Evolutionary conservation across 2,888 invertebrate genomes (phyloP), one percentile per base, ranked within the genome.

Genomic region (Candidula unifasciata): DNA sequence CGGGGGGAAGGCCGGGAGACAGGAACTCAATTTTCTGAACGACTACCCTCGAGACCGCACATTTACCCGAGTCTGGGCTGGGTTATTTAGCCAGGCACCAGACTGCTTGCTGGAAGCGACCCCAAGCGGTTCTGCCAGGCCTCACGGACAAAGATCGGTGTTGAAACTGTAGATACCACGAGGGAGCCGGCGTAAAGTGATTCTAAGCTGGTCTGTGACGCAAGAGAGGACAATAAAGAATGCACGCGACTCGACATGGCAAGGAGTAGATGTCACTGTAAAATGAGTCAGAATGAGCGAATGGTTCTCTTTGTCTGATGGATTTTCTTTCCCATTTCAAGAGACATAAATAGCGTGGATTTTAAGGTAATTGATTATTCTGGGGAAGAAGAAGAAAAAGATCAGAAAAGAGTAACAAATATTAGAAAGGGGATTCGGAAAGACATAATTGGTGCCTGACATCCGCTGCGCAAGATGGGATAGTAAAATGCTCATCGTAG

Each of bases 61-160:
- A 74, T 74, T 73, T 74, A n/a, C 54, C 54, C 27, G 10, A 27
- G 27, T 10, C 44, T 73, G 44, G 44, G 52, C 73, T n/a, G 73
- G 30, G 54, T 30, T 74, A 74, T 74, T 74, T 30, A 54, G 54
- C 8, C 54, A 74, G 54, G 74, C 30, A 54, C 54, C 74, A 54
- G 54, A 74, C 52, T 54, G 13, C 74, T 74, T 74, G 74, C 74
- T 74, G 54, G 74, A 74, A 74, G 54, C 74, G 74, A 54, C 54
- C 74, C 74, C 74, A 0, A 54, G 74, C 18, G 54, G 54, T 30
- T 27, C 21, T 16, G 27, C 21, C 18, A 30, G 30, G 54, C 54
- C 74, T 74, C 27, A n/a, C 30, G 33, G 74, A 74, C 27, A 74
- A 54, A 54, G 52, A 52, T 74, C 54, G 54, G 54, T 74, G 74